These are phyloP conservation scores for Ylistrum balloti DNA, from an alignment of 1,140 invertebrate genomes.

Conservation along the genomic window DNA sequence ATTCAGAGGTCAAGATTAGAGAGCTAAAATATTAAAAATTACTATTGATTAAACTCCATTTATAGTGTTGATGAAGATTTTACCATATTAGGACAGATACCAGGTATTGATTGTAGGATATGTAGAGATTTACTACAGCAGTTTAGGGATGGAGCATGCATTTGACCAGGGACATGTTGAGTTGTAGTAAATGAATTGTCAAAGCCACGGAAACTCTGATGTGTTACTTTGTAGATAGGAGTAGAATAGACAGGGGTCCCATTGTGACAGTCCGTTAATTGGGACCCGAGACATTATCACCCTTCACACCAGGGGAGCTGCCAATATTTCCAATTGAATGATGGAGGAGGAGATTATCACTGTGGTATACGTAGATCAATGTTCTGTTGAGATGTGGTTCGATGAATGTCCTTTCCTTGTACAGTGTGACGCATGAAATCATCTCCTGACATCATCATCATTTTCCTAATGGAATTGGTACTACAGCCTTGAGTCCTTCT, in stretches of 20 bases:
- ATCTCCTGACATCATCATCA: not conserved
- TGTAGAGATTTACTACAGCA: not conserved
- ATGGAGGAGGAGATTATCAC: not conserved
- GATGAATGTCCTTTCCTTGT: not conserved
- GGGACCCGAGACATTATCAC: slow-evolving; percentile 31
- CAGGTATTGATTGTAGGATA: not conserved
- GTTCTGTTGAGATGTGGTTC: not conserved
- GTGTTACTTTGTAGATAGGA: not conserved
- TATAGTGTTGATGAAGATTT: too few relatives aligned
- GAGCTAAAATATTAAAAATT: too few relatives aligned
- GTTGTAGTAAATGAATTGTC: not conserved
- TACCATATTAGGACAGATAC: too few relatives aligned
- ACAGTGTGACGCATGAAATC: not conserved
- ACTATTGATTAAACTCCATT: too few relatives aligned
- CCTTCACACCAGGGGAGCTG: slow-evolving; percentile 30
- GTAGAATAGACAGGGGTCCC: not conserved
- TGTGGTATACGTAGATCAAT: not conserved
- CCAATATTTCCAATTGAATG: slow-evolving; percentile 28
- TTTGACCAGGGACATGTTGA: not conserved
- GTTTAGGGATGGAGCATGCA: not conserved
- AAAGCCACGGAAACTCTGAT: not conserved
- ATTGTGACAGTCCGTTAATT: slow-evolving; percentile 1
- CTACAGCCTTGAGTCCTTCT: not conserved
- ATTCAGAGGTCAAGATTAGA: too few relatives aligned
- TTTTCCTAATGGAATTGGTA: not conserved